A percentile compares a stretch with the other conserved stretches of the same genome.
These are phyloP conservation scores for Clepsis dumicolana DNA, from an alignment of 2,888 invertebrate species.

Conservation along the genomic window DNA sequence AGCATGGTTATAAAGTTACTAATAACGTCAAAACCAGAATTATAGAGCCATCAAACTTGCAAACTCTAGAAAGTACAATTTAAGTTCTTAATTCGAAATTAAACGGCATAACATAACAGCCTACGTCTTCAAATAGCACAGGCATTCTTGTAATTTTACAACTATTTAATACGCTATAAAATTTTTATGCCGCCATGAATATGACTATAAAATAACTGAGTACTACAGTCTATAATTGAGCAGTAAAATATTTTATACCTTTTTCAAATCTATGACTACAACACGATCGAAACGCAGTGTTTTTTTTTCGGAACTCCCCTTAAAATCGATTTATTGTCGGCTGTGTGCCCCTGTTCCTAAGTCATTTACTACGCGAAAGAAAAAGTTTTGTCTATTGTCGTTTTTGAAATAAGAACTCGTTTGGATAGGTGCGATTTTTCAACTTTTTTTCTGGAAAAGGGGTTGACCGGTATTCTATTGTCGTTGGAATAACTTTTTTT, in stretches of 20 bases:
- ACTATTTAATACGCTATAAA: constrained; percentile 23
- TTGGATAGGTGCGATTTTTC: constrained; percentile 58
- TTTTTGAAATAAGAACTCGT: constrained; percentile 66
- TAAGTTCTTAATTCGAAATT: too few relatives aligned
- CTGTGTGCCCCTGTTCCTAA: constrained; percentile 63
- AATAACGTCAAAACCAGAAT: too few relatives aligned
- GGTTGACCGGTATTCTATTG: constrained; percentile 41
- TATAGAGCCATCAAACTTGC: too few relatives aligned
- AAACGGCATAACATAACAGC: too few relatives aligned
- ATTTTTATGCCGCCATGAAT: constrained; percentile 17
- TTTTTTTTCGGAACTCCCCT: constrained; percentile 49
- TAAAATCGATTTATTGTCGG: constrained; percentile 60
- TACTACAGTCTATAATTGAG: constrained; percentile 51
- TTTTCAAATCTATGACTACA: constrained; percentile 39
- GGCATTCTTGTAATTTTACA: constrained; percentile 12
- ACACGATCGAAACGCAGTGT: constrained; percentile 24
- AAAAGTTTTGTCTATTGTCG: constrained; percentile 67
- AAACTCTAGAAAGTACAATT: too few relatives aligned
- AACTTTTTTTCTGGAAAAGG: constrained; percentile 50
- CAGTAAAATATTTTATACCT: constrained; percentile 54
- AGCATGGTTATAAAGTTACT: too few relatives aligned
- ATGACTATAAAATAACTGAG: background rate
- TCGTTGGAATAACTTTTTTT: background rate
- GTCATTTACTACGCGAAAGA: constrained; percentile 65
- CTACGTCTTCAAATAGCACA: background rate